Conservation (phyloP, 2,113 vertebrate species). For the Cyphomyrus discorhynchus region DNA sequence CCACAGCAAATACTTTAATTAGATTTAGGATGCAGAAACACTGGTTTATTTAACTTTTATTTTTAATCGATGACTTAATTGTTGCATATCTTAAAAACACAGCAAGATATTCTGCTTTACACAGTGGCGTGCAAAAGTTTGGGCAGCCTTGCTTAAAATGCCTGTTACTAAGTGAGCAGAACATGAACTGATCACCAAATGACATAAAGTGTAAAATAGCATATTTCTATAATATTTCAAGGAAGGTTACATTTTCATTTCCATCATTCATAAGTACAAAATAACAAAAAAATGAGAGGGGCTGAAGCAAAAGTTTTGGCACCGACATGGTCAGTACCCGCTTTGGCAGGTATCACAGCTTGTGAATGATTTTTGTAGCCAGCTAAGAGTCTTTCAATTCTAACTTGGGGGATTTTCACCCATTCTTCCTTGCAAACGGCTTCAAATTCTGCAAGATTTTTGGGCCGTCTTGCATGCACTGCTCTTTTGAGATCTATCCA, state of each 20-base stretch:
- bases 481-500: too few relatives aligned
- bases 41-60: conserved; percentile 14
- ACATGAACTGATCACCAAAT: not conserved
- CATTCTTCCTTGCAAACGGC: not conserved
- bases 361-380: not conserved
- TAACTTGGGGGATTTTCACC: not conserved
- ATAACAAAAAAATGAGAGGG: not conserved
- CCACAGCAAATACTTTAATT: not conserved
- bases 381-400: not conserved
- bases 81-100: not conserved
- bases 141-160: not conserved
- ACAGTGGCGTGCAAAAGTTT: not conserved
- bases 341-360: not conserved
- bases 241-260: not conserved
- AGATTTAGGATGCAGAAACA: conserved; percentile 15
- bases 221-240: not conserved
- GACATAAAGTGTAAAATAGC: not conserved
- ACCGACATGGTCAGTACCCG: too few relatives aligned
- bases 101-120: not conserved
- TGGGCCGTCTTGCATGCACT: too few relatives aligned
- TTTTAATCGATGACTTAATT: not conserved
- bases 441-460: too few relatives aligned
- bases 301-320: too few relatives aligned
- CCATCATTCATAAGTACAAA: not conserved
- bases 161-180: not conserved